Base-by-base conservation (phyloP, 2,113 vertebrate species). In the Apteryx mantelli region DNA sequence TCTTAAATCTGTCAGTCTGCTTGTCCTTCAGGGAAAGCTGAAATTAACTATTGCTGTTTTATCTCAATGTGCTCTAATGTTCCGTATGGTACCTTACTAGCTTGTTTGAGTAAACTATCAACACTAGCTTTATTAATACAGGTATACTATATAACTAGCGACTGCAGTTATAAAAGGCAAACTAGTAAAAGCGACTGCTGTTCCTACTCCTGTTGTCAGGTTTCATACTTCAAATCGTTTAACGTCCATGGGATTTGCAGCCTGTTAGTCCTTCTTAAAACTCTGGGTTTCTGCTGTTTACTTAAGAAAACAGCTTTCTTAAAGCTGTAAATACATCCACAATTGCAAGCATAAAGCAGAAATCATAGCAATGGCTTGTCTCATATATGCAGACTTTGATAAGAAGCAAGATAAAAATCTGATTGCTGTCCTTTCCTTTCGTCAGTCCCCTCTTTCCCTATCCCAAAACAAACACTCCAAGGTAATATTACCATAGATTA, bases 51-150 rank as follows among this genome's bases (percentile, higher is more conserved):
- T 44, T 80, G 3, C 4, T 73, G 7, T 91, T 17, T 32, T 87
- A n/a, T 25, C 38, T 84, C 56, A 69, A 6, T 65, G 17, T 86
- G 52, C 8, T 82, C 3, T 56, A 66, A 28, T 83, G 60, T 82
- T 91, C 50, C n/a, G 0, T 22, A 2, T 77, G 58, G 36, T 77
- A 36, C 66, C 24, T 46, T 38, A 22, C 40, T 68, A 58, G 9
- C 26, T 79, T 30, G 40, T 80, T 8, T 65, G 38, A 66, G 30
- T 76, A 52, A 75, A 48, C 0, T 0, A 2, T 52, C 42, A 40
- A n/a, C 48, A 13, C 3, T 87, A 25, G 6, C 20, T 75, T 78
- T 79, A 76, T 0, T 44, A 65, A 48, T 61, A 4, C 53, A 20
- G 24, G 9, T 73, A 9, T 75, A 11, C 18, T 56, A 1, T 32